These are phyloP conservation scores for Leptobrachium leishanense DNA, from an alignment of 2,113 vertebrate genomes.

Conservation along the genomic window DNA sequence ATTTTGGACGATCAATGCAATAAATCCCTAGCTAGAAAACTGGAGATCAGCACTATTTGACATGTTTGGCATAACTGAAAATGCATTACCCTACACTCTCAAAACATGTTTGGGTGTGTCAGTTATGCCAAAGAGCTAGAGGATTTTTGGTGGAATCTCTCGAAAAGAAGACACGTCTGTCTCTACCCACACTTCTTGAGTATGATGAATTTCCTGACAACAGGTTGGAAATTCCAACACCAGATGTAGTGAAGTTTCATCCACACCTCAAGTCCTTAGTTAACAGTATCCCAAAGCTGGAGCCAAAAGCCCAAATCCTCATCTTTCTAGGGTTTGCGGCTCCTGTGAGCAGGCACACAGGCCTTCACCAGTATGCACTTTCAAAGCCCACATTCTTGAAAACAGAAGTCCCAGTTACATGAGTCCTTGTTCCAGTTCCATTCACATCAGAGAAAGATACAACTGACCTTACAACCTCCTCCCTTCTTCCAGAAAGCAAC, in stretches of 20 bases:
- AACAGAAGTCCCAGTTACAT: not conserved
- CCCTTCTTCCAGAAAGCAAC: not conserved
- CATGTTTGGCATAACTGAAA: not conserved
- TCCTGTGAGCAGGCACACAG: not conserved
- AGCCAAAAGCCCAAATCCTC: not conserved
- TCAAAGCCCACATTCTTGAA: not conserved
- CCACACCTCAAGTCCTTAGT: no score
- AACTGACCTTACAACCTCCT: no score
- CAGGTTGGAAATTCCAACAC: not conserved
- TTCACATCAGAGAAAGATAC: no score
- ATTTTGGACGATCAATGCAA: not conserved
- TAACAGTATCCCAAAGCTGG: not conserved
- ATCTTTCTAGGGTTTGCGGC: not conserved
- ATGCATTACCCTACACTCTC: not conserved
- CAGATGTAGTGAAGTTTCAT: not conserved
- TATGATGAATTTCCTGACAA: not conserved
- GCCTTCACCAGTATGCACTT: not conserved
- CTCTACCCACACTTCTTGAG: not conserved
- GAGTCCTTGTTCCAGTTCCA: not conserved
- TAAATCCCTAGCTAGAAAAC: not conserved
- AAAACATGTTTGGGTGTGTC: not conserved
- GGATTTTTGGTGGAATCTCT: not conserved
- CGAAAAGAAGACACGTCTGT: not conserved
- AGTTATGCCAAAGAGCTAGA: not conserved
- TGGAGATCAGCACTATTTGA: not conserved